These are phyloP conservation scores for Vidua macroura DNA, from an alignment of 2,113 vertebrate species.

Conservation along the genomic window DNA sequence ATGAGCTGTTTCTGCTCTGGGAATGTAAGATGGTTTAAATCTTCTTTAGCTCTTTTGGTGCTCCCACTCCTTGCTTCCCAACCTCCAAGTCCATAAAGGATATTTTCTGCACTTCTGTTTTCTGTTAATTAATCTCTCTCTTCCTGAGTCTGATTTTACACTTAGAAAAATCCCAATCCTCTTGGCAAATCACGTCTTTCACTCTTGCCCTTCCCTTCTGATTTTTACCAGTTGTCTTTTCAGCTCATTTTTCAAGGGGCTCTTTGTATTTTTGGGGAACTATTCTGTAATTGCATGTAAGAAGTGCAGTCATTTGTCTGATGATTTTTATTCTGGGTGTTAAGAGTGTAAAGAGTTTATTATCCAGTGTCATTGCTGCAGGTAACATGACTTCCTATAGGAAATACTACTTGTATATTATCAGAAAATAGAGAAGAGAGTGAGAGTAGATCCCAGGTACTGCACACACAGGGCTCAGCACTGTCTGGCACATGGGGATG, in stretches of 20 bases:
- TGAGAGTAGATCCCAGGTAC: background rate
- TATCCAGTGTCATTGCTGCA: background rate
- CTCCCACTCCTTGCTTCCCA: background rate
- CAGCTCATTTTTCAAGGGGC: background rate
- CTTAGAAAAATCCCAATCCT: background rate
- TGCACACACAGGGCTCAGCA: fast-evolving
- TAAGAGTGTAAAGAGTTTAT: background rate
- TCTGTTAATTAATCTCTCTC: background rate
- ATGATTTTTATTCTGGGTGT: background rate
- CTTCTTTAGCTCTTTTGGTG: background rate
- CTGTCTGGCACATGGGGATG: background rate
- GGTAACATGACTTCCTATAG: background rate
- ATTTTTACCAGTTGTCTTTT: background rate
- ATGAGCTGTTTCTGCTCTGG: background rate
- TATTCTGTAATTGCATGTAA: background rate
- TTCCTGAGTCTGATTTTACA: background rate
- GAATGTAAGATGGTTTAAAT: background rate
- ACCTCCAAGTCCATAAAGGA: background rate
- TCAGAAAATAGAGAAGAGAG: background rate
- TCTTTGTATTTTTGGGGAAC: background rate
- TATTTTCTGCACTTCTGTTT: background rate
- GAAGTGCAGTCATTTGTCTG: background rate
- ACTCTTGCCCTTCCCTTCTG: background rate
- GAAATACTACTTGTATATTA: background rate
- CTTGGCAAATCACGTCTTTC: background rate